These are phyloP conservation scores for Neostethus bicornis DNA, from an alignment of 2,797 vertebrate species.

Conservation along the genomic window DNA sequence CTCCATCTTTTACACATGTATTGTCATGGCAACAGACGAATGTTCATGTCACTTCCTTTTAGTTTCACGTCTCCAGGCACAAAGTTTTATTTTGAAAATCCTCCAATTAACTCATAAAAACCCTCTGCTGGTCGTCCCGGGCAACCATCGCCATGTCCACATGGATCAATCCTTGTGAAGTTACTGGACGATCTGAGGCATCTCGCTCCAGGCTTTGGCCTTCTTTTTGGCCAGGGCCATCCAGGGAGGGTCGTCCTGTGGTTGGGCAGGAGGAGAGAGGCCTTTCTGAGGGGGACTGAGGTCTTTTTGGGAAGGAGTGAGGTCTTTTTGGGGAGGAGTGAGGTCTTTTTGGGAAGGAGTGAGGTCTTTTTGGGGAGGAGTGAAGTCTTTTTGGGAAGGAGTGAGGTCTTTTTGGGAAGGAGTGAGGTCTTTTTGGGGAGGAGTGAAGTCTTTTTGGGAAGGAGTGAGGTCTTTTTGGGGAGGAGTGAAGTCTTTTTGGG, in stretches of 20 bases:
- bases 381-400: too few species aligned
- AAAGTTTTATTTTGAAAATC: too few species aligned
- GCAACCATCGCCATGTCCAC: too few species aligned
- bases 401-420: too few species aligned
- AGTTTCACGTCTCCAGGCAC: too few species aligned
- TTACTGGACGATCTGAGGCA: conserved; percentile 88
- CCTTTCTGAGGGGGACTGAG: too few species aligned
- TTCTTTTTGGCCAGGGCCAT: conserved; percentile 95
- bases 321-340: conserved; percentile 33
- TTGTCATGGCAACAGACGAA: too few species aligned
- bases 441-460: conserved; percentile 40
- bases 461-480: conserved; percentile 12
- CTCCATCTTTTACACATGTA: too few species aligned
- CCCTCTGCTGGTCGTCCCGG: too few species aligned
- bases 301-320: conserved; percentile 26
- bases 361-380: conserved; percentile 40
- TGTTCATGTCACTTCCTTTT: too few species aligned
- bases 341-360: conserved; percentile 10
- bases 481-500: conserved; percentile 34
- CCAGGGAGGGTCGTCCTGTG: conserved; percentile 87
- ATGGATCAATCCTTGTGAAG: neutral
- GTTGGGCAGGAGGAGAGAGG: conserved; percentile 54
- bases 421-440: conserved; percentile 22
- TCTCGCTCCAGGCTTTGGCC: conserved; percentile 93
- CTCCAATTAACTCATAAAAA: too few species aligned